A percentile compares a stretch with the other conserved stretches of the same genome.
Conservation (phyloP, 2,888 invertebrate genomes). For the Megastigmus dorsalis region DNA sequence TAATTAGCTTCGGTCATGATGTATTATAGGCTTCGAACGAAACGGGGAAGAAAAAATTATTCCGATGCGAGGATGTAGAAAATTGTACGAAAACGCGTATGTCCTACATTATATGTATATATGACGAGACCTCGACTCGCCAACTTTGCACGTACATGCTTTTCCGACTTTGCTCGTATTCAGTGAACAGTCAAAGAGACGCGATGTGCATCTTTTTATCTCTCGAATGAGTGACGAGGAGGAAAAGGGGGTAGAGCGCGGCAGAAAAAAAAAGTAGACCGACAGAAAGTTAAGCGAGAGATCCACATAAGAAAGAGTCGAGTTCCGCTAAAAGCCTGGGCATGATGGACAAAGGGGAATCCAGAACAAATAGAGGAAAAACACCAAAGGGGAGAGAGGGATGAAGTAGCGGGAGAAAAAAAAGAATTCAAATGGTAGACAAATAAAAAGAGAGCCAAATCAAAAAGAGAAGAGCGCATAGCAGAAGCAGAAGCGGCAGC, state of each 20-base stretch:
- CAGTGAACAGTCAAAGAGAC: conserved; percentile 1
- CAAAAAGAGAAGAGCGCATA: not conserved
- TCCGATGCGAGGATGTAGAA: too few species aligned
- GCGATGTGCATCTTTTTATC: not conserved
- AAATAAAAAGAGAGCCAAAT: not conserved
- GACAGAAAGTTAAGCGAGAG: not conserved
- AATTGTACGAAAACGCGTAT: not conserved
- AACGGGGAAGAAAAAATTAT: too few species aligned
- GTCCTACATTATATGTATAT: not conserved
- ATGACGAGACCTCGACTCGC: not conserved
- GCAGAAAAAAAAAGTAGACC: not conserved
- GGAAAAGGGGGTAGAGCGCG: not conserved
- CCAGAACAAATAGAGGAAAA: conserved; percentile 36
- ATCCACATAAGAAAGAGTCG: conserved; percentile 16
- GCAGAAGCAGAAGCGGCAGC: not conserved
- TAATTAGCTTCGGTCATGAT: too few species aligned
- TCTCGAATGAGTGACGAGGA: not conserved
- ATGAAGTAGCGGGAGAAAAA: conserved; percentile 19
- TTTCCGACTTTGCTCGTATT: not conserved
- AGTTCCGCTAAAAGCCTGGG: conserved; percentile 2
- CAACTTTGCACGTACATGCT: not conserved
- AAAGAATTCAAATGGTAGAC: conserved; percentile 23
- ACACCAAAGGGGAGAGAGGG: conserved; percentile 32
- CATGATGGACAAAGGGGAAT: conserved; percentile 32
- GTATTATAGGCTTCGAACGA: too few species aligned